Conservation (phyloP, 2,113 vertebrate genomes). For the Rousettus leschenaultii region DNA sequence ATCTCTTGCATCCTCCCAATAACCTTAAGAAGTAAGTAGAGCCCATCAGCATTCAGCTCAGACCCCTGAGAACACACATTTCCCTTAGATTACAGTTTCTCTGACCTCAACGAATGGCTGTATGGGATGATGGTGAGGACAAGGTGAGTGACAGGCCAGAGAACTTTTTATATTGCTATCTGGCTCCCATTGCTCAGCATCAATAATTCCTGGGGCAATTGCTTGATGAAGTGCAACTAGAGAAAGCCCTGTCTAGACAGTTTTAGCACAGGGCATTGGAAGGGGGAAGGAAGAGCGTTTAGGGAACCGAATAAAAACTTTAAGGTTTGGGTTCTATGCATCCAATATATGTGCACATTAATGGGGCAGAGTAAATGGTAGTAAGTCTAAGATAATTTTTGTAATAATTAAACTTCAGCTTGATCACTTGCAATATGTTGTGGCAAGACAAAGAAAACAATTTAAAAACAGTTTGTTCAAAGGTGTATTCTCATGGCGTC, state of each 20-base stretch:
- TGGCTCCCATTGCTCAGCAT: neutral
- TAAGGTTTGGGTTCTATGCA: neutral
- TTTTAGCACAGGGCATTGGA: neutral
- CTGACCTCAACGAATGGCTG: neutral
- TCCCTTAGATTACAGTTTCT: neutral
- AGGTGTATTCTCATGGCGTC: neutral
- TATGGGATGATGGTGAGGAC: neutral
- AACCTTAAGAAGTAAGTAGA: neutral
- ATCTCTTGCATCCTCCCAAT: neutral
- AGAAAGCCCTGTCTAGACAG: neutral
- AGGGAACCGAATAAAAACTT: neutral
- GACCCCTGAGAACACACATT: neutral
- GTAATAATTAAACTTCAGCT: neutral
- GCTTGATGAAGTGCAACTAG: neutral
- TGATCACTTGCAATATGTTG: neutral
- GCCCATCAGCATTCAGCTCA: neutral
- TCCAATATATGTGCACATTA: neutral
- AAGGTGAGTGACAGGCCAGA: neutral
- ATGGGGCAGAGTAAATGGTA: neutral
- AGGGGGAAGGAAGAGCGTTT: neutral
- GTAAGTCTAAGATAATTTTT: neutral
- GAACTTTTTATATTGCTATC: neutral
- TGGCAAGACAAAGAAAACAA: neutral
- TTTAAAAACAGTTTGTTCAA: neutral
- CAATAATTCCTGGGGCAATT: neutral